These are phyloP conservation scores for Nowickia ferox DNA, from an alignment of 2,888 invertebrate genomes.

Conservation along the genomic window DNA sequence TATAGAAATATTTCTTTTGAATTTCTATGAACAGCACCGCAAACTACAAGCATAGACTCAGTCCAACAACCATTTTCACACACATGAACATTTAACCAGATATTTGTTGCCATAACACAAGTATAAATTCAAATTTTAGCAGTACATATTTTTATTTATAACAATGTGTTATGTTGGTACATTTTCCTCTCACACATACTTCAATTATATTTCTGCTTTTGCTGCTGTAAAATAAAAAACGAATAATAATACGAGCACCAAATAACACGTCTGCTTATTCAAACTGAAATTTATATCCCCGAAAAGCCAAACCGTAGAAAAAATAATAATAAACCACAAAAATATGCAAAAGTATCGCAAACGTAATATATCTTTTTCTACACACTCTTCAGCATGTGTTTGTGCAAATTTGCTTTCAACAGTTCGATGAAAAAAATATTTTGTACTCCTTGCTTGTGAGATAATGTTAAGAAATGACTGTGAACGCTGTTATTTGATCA, in stretches of 20 bases:
- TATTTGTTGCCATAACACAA: constrained; percentile 14
- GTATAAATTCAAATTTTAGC: constrained; percentile 19
- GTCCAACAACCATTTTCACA: not conserved
- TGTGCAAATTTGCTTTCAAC: not conserved
- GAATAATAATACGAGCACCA: constrained; percentile 5
- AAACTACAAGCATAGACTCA: not conserved
- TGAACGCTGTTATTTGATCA: constrained; percentile 68
- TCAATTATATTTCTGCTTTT: constrained; percentile 8
- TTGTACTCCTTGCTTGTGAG: constrained; percentile 33
- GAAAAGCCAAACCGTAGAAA: constrained; percentile 32
- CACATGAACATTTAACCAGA: constrained; percentile 7
- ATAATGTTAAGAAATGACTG: constrained; percentile 46
- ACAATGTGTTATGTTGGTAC: constrained; percentile 23
- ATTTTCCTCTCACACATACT: constrained; percentile 37
- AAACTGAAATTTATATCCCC: constrained; percentile 67
- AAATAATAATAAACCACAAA: constrained; percentile 25
- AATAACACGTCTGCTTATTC: constrained; percentile 45
- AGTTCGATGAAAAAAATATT: constrained; percentile 31
- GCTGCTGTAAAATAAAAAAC: not conserved
- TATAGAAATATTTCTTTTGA: constrained; percentile 60
- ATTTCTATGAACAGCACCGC: constrained; percentile 41
- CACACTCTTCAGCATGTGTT: not conserved
- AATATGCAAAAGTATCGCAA: constrained; percentile 65
- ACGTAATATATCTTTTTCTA: constrained; percentile 17
- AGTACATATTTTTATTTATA: not conserved